phyloP scores from a whole-genome alignment of 1,140 invertebrate genomes.

The Hestina assimilis region DNA sequence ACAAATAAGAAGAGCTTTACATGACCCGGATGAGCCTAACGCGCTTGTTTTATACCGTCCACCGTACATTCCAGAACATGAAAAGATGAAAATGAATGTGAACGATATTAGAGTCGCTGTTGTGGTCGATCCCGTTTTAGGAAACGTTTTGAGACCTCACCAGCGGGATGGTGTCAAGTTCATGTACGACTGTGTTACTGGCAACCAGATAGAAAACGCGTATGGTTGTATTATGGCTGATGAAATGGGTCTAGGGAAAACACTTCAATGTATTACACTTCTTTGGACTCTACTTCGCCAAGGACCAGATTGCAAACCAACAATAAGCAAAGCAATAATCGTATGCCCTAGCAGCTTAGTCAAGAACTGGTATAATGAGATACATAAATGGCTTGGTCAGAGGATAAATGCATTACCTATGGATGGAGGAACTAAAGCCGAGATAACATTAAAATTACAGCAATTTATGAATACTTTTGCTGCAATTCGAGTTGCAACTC shows the following conservation, averaged over 20 bases:
- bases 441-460: conserved; percentile 91
- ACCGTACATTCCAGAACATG: conserved; percentile 87
- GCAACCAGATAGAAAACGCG: conserved; percentile 90
- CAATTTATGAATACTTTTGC: conserved; percentile 84
- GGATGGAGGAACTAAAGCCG: conserved; percentile 93
- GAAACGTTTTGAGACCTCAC: conserved; percentile 96
- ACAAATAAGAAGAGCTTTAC: conserved; percentile 83
- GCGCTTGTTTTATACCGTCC: conserved; percentile 95
- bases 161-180: conserved; percentile 99
- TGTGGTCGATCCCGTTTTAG: conserved; percentile 95
- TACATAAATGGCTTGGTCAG: conserved; percentile 96
- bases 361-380: conserved; percentile 99
- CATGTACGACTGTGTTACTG: conserved; percentile 99
- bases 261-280: conserved; percentile 97
- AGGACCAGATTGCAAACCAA: conserved; percentile 90
- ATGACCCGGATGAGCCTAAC: conserved; percentile 96
- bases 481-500: conserved; percentile 85
- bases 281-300: conserved; percentile 96
- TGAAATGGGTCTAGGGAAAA: conserved; percentile 98
- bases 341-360: conserved; percentile 98
- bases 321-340: conserved; percentile 95
- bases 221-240: conserved; percentile 99
- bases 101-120: conserved; percentile 89
- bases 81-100: conserved; percentile 85
- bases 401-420: conserved; percentile 92